Conservation (phyloP, 2,888 invertebrate species). For the Stomorhina lunata region DNA sequence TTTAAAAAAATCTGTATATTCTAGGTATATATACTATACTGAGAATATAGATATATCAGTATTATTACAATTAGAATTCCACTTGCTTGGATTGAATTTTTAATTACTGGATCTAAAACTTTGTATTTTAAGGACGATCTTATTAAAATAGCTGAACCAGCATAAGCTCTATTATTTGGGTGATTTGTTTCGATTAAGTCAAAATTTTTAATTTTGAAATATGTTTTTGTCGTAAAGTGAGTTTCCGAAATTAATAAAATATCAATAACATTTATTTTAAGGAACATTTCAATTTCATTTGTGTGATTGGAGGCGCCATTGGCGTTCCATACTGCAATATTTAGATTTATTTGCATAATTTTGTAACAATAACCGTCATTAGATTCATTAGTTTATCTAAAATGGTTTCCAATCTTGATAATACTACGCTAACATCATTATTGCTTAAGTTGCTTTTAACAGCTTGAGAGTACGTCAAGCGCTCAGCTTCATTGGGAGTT, state of each 20-base stretch:
- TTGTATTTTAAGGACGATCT: constrained; percentile 6
- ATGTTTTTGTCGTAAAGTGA: constrained; percentile 14
- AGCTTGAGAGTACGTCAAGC: background rate
- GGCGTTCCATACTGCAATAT: constrained; percentile 51
- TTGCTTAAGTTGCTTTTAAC: background rate
- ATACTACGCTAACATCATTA: background rate
- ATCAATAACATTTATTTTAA: too few species aligned
- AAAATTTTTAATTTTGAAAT: background rate
- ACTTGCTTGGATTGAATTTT: background rate
- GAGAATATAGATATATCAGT: too few species aligned
- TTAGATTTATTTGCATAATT: constrained; percentile 54
- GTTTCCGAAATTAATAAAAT: constrained; percentile 22
- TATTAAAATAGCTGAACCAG: constrained; percentile 6
- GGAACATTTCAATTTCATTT: constrained; percentile 10
- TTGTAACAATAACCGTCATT: constrained; percentile 35
- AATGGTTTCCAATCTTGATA: background rate
- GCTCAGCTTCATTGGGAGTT: too few species aligned
- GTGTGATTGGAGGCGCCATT: constrained; percentile 28
- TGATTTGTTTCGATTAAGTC: constrained; percentile 15
- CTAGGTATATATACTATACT: too few species aligned
- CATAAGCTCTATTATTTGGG: constrained; percentile 17
- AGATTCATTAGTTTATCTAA: constrained; percentile 10
- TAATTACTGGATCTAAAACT: background rate
- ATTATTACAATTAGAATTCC: background rate
- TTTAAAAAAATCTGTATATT: too few species aligned